These are phyloP conservation scores for Sebastes hopkinsi DNA, from an alignment of 2,797 vertebrate species.

Conservation along the genomic window DNA sequence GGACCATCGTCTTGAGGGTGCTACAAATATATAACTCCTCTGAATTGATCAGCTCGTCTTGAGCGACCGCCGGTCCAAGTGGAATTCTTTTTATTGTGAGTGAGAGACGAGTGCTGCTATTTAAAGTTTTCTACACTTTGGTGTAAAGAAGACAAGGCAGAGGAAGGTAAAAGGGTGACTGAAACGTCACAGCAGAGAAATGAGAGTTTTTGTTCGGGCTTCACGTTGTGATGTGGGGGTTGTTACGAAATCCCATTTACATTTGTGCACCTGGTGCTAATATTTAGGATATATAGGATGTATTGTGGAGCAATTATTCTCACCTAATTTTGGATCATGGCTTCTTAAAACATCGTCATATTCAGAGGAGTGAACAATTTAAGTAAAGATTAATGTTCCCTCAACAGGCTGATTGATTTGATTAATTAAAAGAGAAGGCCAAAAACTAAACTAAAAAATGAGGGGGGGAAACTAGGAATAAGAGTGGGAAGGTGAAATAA, in stretches of 20 bases:
- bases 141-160: slow-evolving; percentile 16
- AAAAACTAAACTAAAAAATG: background rate
- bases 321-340: background rate
- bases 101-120: slow-evolving; percentile 33
- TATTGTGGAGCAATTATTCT: background rate
- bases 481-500: background rate
- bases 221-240: background rate
- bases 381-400: background rate
- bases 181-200: slow-evolving; percentile 12
- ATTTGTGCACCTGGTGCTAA: background rate
- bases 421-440: background rate
- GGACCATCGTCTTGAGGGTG: slow-evolving; percentile 52
- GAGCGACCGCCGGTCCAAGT: slow-evolving; percentile 6
- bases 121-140: slow-evolving; percentile 2
- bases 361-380: background rate
- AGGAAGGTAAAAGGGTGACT: background rate
- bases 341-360: background rate
- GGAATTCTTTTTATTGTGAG: slow-evolving; percentile 48
- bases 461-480: background rate
- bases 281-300: background rate
- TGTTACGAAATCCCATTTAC: slow-evolving; percentile 6
- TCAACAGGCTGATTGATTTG: background rate
- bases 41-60: slow-evolving; percentile 51
- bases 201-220: slow-evolving; percentile 8
- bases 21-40: slow-evolving; percentile 44